A percentile compares a stretch with the other conserved stretches of the same genome.
These are phyloP conservation scores for Campodea augens DNA, from an alignment of 1,140 invertebrate species.

Conservation along the genomic window DNA sequence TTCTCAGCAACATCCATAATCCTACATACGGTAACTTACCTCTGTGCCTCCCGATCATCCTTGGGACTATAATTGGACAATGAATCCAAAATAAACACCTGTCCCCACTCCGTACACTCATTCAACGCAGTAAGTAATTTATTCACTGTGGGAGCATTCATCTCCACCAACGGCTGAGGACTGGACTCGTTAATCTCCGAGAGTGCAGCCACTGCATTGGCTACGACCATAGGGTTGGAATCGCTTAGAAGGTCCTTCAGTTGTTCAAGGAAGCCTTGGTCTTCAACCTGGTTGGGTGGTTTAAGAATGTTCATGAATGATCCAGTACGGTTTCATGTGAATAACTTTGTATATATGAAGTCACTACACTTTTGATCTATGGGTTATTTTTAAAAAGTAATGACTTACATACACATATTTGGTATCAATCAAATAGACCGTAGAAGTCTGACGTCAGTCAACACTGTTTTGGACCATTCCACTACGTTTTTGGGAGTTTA, in stretches of 20 bases:
- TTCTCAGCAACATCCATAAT: too few relatives aligned
- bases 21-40: constrained; percentile 27
- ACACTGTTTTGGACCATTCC: too few relatives aligned
- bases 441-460: too few relatives aligned
- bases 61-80: constrained; percentile 92
- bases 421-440: too few relatives aligned
- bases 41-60: constrained; percentile 97
- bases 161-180: constrained; percentile 78
- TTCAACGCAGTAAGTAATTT: constrained; percentile 96
- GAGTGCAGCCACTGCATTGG: constrained; percentile 95
- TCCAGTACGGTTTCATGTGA: too few relatives aligned
- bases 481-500: too few relatives aligned
- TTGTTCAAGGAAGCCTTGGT: constrained; percentile 95
- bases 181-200: constrained; percentile 98
- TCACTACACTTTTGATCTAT: too few relatives aligned
- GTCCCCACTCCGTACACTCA: constrained; percentile 98
- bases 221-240: constrained; percentile 99
- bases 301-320: too few relatives aligned
- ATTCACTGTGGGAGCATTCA: constrained; percentile 95
- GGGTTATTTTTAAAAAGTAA: too few relatives aligned
- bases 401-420: too few relatives aligned
- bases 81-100: constrained; percentile 97
- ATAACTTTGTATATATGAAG: too few relatives aligned
- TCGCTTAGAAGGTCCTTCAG: constrained; percentile 93
- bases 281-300: too few relatives aligned